Conservation (phyloP, 2,888 invertebrate genomes). For the Catotricha subobsoleta region DNA sequence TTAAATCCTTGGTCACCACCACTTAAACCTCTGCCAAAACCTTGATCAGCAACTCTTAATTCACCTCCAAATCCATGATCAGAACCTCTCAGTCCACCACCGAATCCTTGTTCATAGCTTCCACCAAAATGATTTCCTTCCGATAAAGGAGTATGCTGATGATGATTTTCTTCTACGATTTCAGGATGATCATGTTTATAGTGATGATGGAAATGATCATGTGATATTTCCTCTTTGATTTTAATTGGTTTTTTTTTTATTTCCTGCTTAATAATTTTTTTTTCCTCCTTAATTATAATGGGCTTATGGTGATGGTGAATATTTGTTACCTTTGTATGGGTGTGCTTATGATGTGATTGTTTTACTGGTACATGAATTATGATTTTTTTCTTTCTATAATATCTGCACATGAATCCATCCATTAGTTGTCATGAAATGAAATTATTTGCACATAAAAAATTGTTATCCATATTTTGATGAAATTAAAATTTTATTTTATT, state of each 20-base stretch:
- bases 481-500: neutral
- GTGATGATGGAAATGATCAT: conserved; percentile 27
- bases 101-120: too few relatives aligned
- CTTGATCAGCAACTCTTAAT: too few relatives aligned
- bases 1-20: too few relatives aligned
- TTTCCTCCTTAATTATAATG: conserved; percentile 28
- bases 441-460: neutral
- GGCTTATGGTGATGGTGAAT: conserved; percentile 30
- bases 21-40: too few relatives aligned
- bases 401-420: conserved; percentile 6
- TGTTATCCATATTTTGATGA: neutral
- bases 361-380: conserved; percentile 27
- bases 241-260: conserved; percentile 19
- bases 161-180: too few relatives aligned
- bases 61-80: too few relatives aligned
- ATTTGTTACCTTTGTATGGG: conserved; percentile 27
- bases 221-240: conserved; percentile 19
- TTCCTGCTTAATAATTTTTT: conserved; percentile 26
- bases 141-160: too few relatives aligned
- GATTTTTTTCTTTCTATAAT: conserved; percentile 26
- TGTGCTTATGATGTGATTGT: conserved; percentile 27
- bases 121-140: too few relatives aligned
- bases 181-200: conserved; percentile 14
- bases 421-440: neutral
- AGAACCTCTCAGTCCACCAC: too few relatives aligned